phyloP scores from a whole-genome alignment of 2,888 invertebrate species.

The Lutraria lutraria region DNA sequence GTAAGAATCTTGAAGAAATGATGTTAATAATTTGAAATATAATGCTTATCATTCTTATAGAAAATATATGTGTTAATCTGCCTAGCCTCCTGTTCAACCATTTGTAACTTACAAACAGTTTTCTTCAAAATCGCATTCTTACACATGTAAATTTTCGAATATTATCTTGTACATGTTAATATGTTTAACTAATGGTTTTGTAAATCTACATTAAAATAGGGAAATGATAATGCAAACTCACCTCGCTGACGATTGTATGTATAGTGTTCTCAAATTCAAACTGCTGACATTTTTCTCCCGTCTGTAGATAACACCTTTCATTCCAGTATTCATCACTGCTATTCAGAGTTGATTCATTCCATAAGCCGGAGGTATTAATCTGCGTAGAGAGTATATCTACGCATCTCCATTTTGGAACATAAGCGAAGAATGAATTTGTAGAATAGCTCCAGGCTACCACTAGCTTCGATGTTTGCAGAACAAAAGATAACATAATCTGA shows the following conservation, averaged over 20 bases:
- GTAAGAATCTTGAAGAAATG: no score
- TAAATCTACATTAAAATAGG: no score
- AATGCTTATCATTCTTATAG: no score
- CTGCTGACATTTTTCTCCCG: slow-evolving; percentile 7
- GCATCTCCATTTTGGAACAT: slow-evolving; percentile 57
- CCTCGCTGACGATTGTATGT: slow-evolving; percentile 54
- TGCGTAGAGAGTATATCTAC: slow-evolving; percentile 1
- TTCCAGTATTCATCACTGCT: slow-evolving; percentile 13
- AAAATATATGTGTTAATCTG: no score
- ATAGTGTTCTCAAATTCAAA: slow-evolving; percentile 42
- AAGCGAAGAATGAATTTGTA: slow-evolving; percentile 46
- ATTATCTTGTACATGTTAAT: no score
- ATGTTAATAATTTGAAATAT: no score
- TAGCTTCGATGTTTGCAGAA: slow-evolving; percentile 47
- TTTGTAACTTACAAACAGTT: no score
- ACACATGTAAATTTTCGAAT: no score
- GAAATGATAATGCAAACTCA: slow-evolving; percentile 27
- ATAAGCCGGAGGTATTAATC: neutral
- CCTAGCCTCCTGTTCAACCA: no score
- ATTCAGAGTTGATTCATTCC: neutral
- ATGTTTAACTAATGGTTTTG: no score
- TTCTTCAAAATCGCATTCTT: no score
- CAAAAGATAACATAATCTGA: slow-evolving; percentile 34
- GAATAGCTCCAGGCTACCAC: slow-evolving; percentile 51
- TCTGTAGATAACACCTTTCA: neutral